Conservation (phyloP, 2,113 vertebrate genomes). For the Vimba vimba region DNA sequence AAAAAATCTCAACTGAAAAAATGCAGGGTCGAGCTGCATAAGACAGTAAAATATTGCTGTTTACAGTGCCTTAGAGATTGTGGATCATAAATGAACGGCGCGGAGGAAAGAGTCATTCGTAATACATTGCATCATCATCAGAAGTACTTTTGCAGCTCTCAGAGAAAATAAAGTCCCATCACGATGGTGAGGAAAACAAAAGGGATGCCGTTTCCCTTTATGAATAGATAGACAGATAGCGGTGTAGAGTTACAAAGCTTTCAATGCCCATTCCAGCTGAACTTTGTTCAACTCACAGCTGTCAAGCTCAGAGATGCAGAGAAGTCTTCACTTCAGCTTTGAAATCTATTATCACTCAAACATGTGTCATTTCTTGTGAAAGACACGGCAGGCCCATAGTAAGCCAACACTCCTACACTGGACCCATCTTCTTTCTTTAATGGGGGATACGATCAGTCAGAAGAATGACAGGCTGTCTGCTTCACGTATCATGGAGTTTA, state of each 20-base stretch:
- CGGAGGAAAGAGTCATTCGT: neutral
- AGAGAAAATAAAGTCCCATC: slow-evolving; percentile 18
- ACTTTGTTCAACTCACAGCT: slow-evolving; percentile 43
- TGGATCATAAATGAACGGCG: neutral
- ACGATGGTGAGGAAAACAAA: slow-evolving; percentile 37
- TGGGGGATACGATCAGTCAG: slow-evolving; percentile 4
- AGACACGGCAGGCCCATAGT: slow-evolving; percentile 21
- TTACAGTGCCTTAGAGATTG: neutral
- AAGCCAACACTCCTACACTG: slow-evolving; percentile 18
- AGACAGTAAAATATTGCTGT: neutral
- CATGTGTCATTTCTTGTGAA: slow-evolving; percentile 26
- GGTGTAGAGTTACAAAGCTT: slow-evolving; percentile 48
- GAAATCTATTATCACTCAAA: slow-evolving; percentile 15
- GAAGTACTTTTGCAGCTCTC: slow-evolving; percentile 45
- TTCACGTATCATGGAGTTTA: slow-evolving; percentile 50
- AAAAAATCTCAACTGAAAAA: neutral
- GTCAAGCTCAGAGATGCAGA: slow-evolving; percentile 39
- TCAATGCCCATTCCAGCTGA: slow-evolving; percentile 50
- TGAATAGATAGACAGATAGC: slow-evolving; percentile 50
- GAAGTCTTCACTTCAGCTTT: slow-evolving; percentile 24
- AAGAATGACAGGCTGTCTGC: slow-evolving; percentile 11
- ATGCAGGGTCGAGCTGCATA: neutral
- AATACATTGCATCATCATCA: slow-evolving; percentile 31
- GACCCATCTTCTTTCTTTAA: slow-evolving; percentile 30
- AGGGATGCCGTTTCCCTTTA: slow-evolving; percentile 27